Evolutionary conservation across 2,888 invertebrate species (phyloP).

Genomic region (Drosophila mettleri): DNA sequence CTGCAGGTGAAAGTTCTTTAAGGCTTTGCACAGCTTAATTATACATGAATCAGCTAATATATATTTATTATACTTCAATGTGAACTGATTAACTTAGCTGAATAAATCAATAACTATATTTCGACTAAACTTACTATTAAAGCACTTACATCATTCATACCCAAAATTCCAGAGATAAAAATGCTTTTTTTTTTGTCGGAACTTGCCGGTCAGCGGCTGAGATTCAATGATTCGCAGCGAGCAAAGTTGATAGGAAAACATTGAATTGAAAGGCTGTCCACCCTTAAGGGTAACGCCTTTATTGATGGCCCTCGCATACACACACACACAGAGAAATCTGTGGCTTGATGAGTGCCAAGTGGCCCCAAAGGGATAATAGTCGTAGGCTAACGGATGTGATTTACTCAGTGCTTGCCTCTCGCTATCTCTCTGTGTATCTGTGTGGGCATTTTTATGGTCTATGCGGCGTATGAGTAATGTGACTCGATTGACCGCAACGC

Average conservation of each 20-base stretch:
- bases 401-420: conserved; percentile 33
- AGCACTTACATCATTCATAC: no score
- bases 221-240: conserved; percentile 58
- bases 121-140: neutral
- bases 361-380: conserved; percentile 73
- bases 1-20: conserved; percentile 4
- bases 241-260: conserved; percentile 36
- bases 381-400: conserved; percentile 52
- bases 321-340: conserved; percentile 31
- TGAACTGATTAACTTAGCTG: neutral
- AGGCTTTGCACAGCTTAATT: neutral
- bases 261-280: conserved; percentile 25
- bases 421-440: neutral
- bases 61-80: neutral
- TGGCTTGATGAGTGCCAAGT: conserved; percentile 65
- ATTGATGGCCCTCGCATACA: conserved; percentile 51
- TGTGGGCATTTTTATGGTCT: conserved; percentile 18
- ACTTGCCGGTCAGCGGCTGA: conserved; percentile 28
- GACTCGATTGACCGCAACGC: conserved; percentile 56
- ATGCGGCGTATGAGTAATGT: conserved; percentile 66
- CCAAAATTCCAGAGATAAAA: no score
- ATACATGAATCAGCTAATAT: neutral
- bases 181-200: neutral
- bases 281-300: conserved; percentile 42
- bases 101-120: neutral